These are phyloP conservation scores for Lydus trimaculatus DNA, from an alignment of 2,888 invertebrate species.

Conservation along the genomic window DNA sequence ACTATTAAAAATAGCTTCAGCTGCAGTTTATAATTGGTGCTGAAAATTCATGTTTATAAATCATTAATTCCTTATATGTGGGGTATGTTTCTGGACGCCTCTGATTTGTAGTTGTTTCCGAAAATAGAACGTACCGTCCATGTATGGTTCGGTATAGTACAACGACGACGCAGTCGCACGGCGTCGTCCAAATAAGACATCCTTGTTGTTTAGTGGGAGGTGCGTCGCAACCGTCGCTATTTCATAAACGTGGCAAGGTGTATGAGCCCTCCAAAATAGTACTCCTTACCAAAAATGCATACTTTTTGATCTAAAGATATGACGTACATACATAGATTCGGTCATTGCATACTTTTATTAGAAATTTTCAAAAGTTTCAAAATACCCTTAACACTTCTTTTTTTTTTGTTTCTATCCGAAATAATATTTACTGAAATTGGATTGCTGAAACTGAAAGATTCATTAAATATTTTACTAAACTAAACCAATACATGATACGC, in stretches of 20 bases:
- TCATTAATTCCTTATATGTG: background rate
- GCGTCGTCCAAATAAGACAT: slow-evolving; percentile 60
- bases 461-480: too few species aligned
- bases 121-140: slow-evolving; percentile 58
- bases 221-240: slow-evolving; percentile 40
- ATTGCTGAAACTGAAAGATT: too few species aligned
- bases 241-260: slow-evolving; percentile 48
- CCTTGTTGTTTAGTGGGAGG: slow-evolving; percentile 46
- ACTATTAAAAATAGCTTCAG: background rate
- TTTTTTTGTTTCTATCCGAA: too few species aligned
- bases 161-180: slow-evolving; percentile 56
- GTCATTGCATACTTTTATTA: background rate
- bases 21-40: background rate
- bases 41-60: background rate
- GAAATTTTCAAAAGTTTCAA: background rate
- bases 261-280: slow-evolving; percentile 49
- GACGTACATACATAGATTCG: slow-evolving; percentile 12
- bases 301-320: slow-evolving; percentile 22
- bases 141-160: slow-evolving; percentile 57
- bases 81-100: slow-evolving; percentile 24
- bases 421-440: too few species aligned
- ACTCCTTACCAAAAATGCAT: slow-evolving; percentile 48
- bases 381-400: too few species aligned
- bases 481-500: too few species aligned
- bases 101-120: slow-evolving; percentile 44